A percentile compares a stretch with the other conserved stretches of the same genome.
Conservation (phyloP, 2,888 invertebrate genomes). For the Noctua pronuba region DNA sequence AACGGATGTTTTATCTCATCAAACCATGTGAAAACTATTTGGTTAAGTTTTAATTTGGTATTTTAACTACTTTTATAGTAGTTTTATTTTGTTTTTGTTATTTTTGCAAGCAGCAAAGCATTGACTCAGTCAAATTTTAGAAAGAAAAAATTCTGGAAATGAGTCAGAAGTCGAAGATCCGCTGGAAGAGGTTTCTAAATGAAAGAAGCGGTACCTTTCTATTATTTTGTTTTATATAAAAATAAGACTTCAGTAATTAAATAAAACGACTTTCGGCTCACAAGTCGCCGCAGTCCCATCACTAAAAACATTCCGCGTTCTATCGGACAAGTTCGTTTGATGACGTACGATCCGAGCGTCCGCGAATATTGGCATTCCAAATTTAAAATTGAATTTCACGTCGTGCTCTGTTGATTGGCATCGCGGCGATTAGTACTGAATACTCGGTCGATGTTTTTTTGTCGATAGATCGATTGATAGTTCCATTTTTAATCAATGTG, state of each 20-base stretch:
- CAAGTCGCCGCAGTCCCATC: background rate
- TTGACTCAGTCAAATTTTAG: background rate
- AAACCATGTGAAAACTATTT: background rate
- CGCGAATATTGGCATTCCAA: conserved; percentile 50
- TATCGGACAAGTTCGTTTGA: conserved; percentile 41
- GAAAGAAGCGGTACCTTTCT: background rate
- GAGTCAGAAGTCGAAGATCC: background rate
- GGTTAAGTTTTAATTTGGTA: background rate
- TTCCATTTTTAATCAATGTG: background rate
- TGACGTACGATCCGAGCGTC: conserved; percentile 54
- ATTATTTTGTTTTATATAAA: too few relatives aligned
- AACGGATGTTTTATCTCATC: background rate
- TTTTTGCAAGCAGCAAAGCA: background rate
- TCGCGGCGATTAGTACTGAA: conserved; percentile 42
- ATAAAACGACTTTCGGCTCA: background rate
- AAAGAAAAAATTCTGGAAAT: background rate
- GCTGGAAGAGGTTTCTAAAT: background rate
- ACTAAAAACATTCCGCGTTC: conserved; percentile 33
- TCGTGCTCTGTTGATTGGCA: conserved; percentile 51
- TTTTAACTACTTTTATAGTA: background rate
- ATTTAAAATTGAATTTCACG: conserved; percentile 65
- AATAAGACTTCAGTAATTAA: background rate
- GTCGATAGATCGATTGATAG: conserved; percentile 28
- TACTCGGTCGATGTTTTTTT: conserved; percentile 17
- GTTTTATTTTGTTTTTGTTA: background rate